Evolutionary conservation across 2,888 invertebrate genomes (phyloP).

Genomic region (Pegoplata infirma): DNA sequence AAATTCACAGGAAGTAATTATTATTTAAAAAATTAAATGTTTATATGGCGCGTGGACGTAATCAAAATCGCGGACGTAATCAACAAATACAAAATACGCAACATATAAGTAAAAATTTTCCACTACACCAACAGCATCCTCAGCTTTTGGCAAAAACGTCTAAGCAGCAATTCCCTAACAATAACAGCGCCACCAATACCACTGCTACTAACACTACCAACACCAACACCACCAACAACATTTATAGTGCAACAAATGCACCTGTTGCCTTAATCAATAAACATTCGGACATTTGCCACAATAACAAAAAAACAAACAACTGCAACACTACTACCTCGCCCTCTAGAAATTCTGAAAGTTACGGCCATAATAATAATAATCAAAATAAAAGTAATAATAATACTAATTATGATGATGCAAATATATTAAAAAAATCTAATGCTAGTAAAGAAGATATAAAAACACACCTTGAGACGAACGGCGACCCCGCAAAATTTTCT

Average conservation of each 20-base stretch:
- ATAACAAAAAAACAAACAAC: too few species aligned
- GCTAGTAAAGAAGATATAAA: constrained; percentile 24
- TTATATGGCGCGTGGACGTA: constrained; percentile 78
- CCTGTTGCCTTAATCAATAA: constrained; percentile 60
- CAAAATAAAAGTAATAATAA: constrained; percentile 37
- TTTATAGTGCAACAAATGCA: constrained; percentile 64
- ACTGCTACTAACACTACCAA: constrained; percentile 51
- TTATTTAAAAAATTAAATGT: constrained; percentile 74
- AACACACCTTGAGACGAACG: constrained; percentile 75
- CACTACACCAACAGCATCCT: constrained; percentile 60
- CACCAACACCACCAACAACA: constrained; percentile 40
- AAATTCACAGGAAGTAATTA: constrained; percentile 64
- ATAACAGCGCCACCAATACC: constrained; percentile 35
- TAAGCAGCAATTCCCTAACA: constrained; percentile 57
- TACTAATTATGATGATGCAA: constrained; percentile 37
- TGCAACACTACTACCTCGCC: constrained; percentile 61
- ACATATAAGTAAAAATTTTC: constrained; percentile 55
- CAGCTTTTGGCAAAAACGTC: constrained; percentile 49
- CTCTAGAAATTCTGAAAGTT: constrained; percentile 63
- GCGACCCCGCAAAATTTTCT: constrained; percentile 68
- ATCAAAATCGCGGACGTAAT: constrained; percentile 74
- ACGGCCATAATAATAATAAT: constrained; percentile 58
- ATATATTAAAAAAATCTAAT: constrained; percentile 42
- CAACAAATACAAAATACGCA: constrained; percentile 65
- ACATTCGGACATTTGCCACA: constrained; percentile 37